These are phyloP conservation scores for Sebastiscus albofasciatus DNA, from an alignment of 2,797 vertebrate species.

Conservation along the genomic window DNA sequence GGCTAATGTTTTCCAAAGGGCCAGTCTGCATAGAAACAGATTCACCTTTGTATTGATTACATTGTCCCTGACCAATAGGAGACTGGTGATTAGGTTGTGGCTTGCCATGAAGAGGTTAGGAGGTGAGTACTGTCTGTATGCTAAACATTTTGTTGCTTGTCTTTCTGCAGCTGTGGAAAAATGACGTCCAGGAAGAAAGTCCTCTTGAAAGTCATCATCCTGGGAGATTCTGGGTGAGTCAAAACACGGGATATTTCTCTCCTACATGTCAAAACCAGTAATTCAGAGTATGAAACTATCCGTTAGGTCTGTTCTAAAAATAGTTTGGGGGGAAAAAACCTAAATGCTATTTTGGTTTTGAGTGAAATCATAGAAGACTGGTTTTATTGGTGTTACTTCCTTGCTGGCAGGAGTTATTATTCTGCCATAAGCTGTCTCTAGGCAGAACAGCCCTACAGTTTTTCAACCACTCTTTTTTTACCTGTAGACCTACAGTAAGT, in stretches of 20 bases:
- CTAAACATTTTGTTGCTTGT: conserved; percentile 3
- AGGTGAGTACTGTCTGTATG: not conserved
- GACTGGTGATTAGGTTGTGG: not conserved
- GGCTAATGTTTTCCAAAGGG: conserved; percentile 2
- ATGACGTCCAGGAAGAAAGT: conserved; percentile 99
- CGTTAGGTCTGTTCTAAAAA: conserved; percentile 1
- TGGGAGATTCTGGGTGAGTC: conserved; percentile 95
- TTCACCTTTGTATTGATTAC: not conserved
- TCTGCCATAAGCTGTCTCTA: conserved; percentile 32
- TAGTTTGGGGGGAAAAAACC: not conserved
- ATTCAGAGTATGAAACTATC: not conserved
- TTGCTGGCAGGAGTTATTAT: not conserved
- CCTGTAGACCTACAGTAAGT: not conserved
- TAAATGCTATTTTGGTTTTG: not conserved
- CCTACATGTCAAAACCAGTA: not conserved
- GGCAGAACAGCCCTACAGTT: conserved; percentile 11
- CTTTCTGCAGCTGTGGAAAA: conserved; percentile 76
- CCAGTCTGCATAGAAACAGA: not conserved
- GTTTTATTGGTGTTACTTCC: conserved; percentile 11
- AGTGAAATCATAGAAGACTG: not conserved
- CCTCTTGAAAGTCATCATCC: conserved; percentile 95
- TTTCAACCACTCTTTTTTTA: not conserved
- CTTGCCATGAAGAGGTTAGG: not conserved
- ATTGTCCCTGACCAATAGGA: not conserved
- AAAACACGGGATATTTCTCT: not conserved